A percentile compares a stretch with the other conserved stretches of the same genome.
Evolutionary conservation across 1,140 invertebrate genomes (phyloP).

Genomic region (Drosophila asahinai): DNA sequence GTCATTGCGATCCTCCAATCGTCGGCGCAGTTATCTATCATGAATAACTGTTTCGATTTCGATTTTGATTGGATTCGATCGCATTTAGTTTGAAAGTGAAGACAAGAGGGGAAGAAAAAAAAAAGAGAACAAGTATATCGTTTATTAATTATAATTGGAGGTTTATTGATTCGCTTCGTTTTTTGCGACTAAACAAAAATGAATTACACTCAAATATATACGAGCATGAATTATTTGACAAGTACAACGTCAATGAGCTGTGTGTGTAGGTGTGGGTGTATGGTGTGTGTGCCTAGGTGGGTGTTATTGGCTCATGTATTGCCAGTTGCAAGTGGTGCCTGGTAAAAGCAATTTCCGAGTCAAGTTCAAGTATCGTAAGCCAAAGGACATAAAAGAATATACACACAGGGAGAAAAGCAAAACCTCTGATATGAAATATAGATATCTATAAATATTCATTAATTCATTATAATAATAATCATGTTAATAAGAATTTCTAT

Average conservation of each 20-base stretch:
- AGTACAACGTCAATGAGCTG: constrained; percentile 78
- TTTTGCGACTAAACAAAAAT: constrained; percentile 81
- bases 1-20: constrained; percentile 99
- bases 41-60: constrained; percentile 92
- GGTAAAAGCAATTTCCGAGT: constrained; percentile 32
- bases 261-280: constrained; percentile 20
- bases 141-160: constrained; percentile 81
- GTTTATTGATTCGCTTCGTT: constrained; percentile 69
- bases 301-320: constrained; percentile 35
- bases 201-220: constrained; percentile 81
- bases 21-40: constrained; percentile 99
- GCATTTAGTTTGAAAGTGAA: constrained; percentile 24
- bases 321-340: constrained; percentile 10
- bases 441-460: no score
- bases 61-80: constrained; percentile 30
- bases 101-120: constrained; percentile 17
- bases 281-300: constrained; percentile 18
- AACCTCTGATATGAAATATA: no score
- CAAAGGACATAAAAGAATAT: background rate
- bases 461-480: no score
- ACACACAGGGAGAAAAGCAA: background rate
- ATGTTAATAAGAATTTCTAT: no score
- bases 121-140: constrained; percentile 58
- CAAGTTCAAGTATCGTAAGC: constrained; percentile 44
- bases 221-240: constrained; percentile 83